Evolutionary conservation across 35 echinoderm and acorn worm species (phyloP).

Genomic region (Patiria miniata): DNA sequence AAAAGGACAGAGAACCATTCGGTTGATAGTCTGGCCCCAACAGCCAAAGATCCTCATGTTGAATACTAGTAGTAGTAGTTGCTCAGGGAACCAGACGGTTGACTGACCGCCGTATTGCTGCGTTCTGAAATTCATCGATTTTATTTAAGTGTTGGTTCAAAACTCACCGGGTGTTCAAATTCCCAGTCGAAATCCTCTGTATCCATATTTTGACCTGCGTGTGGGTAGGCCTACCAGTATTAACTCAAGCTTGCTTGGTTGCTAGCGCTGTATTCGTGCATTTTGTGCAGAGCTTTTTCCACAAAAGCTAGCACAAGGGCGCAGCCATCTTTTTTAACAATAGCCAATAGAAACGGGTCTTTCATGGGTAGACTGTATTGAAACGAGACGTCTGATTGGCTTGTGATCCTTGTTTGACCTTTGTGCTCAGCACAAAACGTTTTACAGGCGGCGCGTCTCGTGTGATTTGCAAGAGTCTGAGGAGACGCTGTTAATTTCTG

Average conservation of each 20-base stretch:
- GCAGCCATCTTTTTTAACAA: constrained; percentile 51
- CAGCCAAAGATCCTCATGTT: too few relatives aligned
- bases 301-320: constrained; percentile 11
- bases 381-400: background rate
- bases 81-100: too few relatives aligned
- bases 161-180: constrained; percentile 73
- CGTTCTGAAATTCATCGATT: too few relatives aligned
- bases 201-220: constrained; percentile 49
- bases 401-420: background rate
- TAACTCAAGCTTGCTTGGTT: too few relatives aligned
- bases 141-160: too few relatives aligned
- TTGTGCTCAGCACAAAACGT: background rate
- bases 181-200: constrained; percentile 79
- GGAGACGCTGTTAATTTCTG: background rate
- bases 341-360: constrained; percentile 22
- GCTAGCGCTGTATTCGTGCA: too few relatives aligned
- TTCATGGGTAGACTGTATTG: background rate
- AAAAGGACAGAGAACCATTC: too few relatives aligned
- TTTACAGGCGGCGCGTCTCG: constrained; percentile 22
- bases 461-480: background rate
- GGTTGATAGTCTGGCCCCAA: too few relatives aligned
- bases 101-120: too few relatives aligned
- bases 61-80: too few relatives aligned
- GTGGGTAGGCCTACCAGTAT: background rate
- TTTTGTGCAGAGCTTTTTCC: too few relatives aligned